These are phyloP conservation scores for Otocyon megalotis DNA, from an alignment of 2,113 vertebrate species.

Conservation along the genomic window DNA sequence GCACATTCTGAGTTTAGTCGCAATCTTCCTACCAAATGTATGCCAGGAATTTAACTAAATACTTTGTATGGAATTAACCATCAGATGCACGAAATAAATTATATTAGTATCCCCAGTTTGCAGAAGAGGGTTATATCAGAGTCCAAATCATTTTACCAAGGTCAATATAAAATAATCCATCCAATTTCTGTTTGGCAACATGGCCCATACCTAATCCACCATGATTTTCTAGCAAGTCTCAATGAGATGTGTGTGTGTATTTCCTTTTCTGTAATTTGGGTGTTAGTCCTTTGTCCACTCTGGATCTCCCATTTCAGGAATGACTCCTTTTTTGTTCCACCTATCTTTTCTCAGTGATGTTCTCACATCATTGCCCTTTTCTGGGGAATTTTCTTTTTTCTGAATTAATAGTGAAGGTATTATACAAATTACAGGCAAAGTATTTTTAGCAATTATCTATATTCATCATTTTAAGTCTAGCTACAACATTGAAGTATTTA, in stretches of 20 bases:
- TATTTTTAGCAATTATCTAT: not conserved
- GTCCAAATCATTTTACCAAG: not conserved
- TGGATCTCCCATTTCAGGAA: not conserved
- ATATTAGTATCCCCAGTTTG: not conserved
- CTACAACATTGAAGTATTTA: not conserved
- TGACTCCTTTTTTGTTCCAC: not conserved
- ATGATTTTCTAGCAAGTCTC: not conserved
- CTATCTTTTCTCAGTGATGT: not conserved
- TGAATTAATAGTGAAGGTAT: not conserved
- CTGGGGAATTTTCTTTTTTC: not conserved
- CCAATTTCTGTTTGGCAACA: not conserved
- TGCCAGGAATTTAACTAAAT: not conserved
- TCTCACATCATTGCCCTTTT: not conserved
- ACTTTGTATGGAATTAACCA: not conserved
- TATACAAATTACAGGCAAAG: not conserved
- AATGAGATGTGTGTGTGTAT: not conserved
- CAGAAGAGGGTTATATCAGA: not conserved
- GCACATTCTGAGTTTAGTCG: not conserved
- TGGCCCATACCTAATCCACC: accelerated
- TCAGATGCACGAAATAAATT: not conserved
- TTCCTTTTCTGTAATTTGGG: not conserved
- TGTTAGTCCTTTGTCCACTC: not conserved
- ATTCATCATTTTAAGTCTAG: not conserved
- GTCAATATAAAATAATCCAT: not conserved
- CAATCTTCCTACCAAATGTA: not conserved